phyloP scores from a whole-genome alignment of 2,797 vertebrate species.

The Pristis pectinata region DNA sequence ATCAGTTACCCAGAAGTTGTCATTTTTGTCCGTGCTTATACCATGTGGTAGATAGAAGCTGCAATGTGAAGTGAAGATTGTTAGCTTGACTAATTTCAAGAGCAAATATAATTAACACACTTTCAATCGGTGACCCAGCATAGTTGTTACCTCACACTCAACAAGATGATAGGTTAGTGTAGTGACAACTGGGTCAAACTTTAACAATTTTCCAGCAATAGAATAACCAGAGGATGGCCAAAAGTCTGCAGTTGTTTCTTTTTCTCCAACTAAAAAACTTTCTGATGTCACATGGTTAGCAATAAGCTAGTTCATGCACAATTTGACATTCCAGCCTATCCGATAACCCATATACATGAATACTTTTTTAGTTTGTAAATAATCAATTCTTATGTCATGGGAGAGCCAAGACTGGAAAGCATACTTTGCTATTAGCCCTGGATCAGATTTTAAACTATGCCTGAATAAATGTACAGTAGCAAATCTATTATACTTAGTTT shows the following conservation, averaged over 20 bases:
- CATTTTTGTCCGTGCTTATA: slow-evolving; percentile 75
- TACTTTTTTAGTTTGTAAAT: neutral
- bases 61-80: slow-evolving; percentile 40
- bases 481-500: neutral
- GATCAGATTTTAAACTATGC: neutral
- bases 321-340: neutral
- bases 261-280: neutral
- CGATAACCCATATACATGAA: neutral
- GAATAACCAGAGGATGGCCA: neutral
- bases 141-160: neutral
- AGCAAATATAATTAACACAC: neutral
- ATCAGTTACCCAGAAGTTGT: slow-evolving; percentile 94
- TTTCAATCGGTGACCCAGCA: neutral
- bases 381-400: neutral
- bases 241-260: neutral
- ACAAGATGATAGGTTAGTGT: neutral
- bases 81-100: neutral
- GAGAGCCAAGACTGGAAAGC: neutral
- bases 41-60: slow-evolving; percentile 97
- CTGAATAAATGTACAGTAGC: neutral
- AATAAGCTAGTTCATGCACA: neutral
- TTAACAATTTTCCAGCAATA: neutral
- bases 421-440: neutral
- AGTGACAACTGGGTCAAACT: neutral
- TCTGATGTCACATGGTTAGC: neutral